Percentiles rank a stretch among this genome's conserved stretches.
Evolutionary conservation across 2,797 vertebrate genomes (phyloP).

Genomic region (Dallia pectoralis): DNA sequence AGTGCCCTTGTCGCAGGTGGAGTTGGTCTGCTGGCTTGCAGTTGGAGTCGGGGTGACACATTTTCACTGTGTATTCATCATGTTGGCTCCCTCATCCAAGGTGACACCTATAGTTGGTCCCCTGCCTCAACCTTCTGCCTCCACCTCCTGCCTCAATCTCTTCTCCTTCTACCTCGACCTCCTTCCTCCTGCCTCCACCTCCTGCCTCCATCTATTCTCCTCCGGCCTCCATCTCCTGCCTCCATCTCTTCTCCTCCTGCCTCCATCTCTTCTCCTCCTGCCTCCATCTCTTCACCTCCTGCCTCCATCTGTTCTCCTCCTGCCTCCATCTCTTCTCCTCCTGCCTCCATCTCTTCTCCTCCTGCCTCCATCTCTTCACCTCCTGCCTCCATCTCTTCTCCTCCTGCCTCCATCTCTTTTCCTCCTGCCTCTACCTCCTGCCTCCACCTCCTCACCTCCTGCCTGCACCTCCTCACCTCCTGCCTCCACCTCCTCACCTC

Average conservation of each 20-base stretch:
- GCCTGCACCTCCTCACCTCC: constrained; percentile 1
- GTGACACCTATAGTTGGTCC: constrained; percentile 60
- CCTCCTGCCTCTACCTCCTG: constrained; percentile 14
- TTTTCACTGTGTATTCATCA: constrained; percentile 60
- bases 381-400: neutral
- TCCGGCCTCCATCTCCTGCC: constrained; percentile 8
- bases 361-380: constrained; percentile 33
- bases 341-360: constrained; percentile 26
- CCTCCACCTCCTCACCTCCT: neutral
- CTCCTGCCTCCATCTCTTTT: constrained; percentile 20
- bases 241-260: constrained; percentile 3
- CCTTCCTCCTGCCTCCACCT: too few species aligned
- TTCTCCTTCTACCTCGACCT: constrained; percentile 20
- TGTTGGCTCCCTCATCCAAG: constrained; percentile 65
- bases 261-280: constrained; percentile 26
- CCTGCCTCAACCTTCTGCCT: too few species aligned
- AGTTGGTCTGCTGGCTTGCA: constrained; percentile 62
- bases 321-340: neutral
- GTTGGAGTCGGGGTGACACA: constrained; percentile 67
- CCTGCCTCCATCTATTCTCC: constrained; percentile 33
- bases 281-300: constrained; percentile 36
- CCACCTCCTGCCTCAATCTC: neutral
- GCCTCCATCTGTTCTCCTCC: too few species aligned
- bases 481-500: constrained; percentile 26
- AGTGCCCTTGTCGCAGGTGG: constrained; percentile 54